Base-by-base conservation (phyloP, 2,797 vertebrate species). In the Pachyuromys duprasi region DNA sequence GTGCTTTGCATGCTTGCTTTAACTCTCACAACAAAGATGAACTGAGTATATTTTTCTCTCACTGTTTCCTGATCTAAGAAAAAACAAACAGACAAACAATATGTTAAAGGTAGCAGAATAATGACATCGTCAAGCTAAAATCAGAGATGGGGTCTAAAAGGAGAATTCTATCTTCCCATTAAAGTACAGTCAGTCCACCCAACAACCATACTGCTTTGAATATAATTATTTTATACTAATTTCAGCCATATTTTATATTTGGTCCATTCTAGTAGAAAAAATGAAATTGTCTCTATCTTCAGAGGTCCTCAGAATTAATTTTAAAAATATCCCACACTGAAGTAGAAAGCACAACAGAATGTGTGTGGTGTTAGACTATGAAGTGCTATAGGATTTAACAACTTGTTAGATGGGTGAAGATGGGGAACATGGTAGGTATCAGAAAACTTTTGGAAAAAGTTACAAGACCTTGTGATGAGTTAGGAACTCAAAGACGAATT, bases 1-100 rank as follows among this genome's bases (percentile, higher is more conserved):
- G 84, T 93, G 69, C 20, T 95, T 97, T 97, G 94, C 87, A 93
- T 39, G 42, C 75, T 93, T 92, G 86, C 65, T 90, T 92, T 89
- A 92, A 72, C 65, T 91, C 88, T 86, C 65, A 89, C 49, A 93
- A 81, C 8, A 70, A 87, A 69, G 78, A 76, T 5, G 8, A 53
- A 28, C 26, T 22, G 1, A 79, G 31, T 92, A 90, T 93, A 97
- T 84, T 93, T 96, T 86, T 62, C 78, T 62, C 78, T 94, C 22
- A 39, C 18, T 55, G 65, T 79, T 93, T 94, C 87, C 91, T 93
- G 22, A 55, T 76, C 62, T 28, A 74, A 74, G 95, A 55, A 72
- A 31, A 91, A 57, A 15, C 33, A 69, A 62, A 78, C 26, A 90
- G 14, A 42, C 5, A 86, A 86, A 62, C 24, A 89, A 74, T 8